Percentiles rank a stretch among this genome's conserved stretches.
Evolutionary conservation across 1,140 invertebrate species (phyloP).

Genomic region (Drosophila teissieri): DNA sequence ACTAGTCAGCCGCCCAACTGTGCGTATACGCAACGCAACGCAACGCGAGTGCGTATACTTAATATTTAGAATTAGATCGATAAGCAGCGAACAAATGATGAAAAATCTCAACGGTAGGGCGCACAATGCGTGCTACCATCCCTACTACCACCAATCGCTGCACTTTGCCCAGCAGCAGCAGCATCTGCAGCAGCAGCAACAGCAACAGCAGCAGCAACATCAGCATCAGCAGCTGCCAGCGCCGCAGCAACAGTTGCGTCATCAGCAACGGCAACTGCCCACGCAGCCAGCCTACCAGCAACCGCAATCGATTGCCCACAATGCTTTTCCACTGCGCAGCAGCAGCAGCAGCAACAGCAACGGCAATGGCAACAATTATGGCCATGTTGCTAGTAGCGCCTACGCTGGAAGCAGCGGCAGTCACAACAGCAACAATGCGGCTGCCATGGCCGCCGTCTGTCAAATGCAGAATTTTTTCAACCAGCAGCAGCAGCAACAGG

Average conservation of each 20-base stretch:
- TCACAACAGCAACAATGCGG: slow-evolving; percentile 49
- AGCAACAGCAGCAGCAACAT: slow-evolving; percentile 42
- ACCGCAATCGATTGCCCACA: slow-evolving; percentile 11
- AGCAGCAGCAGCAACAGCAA: slow-evolving; percentile 16
- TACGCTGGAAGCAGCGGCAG: slow-evolving; percentile 37
- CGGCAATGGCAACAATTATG: slow-evolving; percentile 36
- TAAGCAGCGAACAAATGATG: slow-evolving; percentile 62
- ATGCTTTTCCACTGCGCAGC: slow-evolving; percentile 5
- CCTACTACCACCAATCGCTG: slow-evolving; percentile 63
- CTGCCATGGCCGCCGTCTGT: slow-evolving; percentile 73
- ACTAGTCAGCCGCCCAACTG: slow-evolving; percentile 70
- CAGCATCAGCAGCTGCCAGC: slow-evolving; percentile 56
- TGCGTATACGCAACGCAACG: slow-evolving; percentile 73
- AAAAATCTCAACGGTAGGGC: slow-evolving; percentile 78
- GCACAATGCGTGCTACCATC: slow-evolving; percentile 77
- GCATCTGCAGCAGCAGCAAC: slow-evolving; percentile 35
- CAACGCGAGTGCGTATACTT: slow-evolving; percentile 64
- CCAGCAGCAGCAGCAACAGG: slow-evolving; percentile 53
- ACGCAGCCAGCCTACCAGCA: slow-evolving; percentile 40
- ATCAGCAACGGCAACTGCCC: slow-evolving; percentile 59
- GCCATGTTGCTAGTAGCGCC: slow-evolving; percentile 33
- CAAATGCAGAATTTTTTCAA: slow-evolving; percentile 78
- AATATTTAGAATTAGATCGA: slow-evolving; percentile 62
- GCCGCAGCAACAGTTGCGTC: slow-evolving; percentile 58
- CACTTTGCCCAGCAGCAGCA: slow-evolving; percentile 62